These are phyloP conservation scores for Pluvialis apricaria DNA, from an alignment of 2,113 vertebrate species.

Conservation along the genomic window DNA sequence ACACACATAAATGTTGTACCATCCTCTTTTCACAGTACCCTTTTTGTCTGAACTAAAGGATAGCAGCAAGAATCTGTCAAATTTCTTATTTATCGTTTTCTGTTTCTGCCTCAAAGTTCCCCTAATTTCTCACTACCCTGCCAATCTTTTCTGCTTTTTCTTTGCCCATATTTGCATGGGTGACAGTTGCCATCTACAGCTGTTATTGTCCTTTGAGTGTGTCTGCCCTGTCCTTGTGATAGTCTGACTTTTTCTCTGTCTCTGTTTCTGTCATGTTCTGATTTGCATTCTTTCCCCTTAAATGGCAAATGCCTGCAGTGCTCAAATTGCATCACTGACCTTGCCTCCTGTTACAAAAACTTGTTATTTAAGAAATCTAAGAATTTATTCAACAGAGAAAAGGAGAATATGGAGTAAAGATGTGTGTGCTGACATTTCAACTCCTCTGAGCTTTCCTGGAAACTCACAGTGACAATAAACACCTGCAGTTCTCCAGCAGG, in stretches of 20 bases:
- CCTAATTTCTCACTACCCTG: neutral
- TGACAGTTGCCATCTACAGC: neutral
- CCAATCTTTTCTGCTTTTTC: neutral
- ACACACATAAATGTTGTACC: neutral
- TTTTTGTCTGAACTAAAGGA: neutral
- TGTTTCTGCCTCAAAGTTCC: neutral
- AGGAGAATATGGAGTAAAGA: neutral
- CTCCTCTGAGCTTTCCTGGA: neutral
- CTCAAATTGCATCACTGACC: neutral
- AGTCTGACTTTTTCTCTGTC: neutral
- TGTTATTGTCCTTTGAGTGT: neutral
- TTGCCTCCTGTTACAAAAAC: neutral
- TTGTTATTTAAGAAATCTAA: conserved; percentile 9
- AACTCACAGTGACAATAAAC: neutral
- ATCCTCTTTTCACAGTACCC: neutral
- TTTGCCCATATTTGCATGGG: neutral
- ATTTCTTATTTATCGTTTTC: neutral
- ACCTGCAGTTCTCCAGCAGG: neutral
- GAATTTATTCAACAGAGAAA: neutral
- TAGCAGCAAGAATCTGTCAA: neutral
- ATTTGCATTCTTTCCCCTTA: neutral
- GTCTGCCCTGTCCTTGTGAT: neutral
- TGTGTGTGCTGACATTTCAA: conserved; percentile 3
- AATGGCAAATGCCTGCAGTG: neutral
- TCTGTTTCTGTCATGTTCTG: neutral